Evolutionary conservation across 2,888 invertebrate species (phyloP), one percentile per base, ranked within the genome.

Genomic region (Pherbina coryleti): DNA sequence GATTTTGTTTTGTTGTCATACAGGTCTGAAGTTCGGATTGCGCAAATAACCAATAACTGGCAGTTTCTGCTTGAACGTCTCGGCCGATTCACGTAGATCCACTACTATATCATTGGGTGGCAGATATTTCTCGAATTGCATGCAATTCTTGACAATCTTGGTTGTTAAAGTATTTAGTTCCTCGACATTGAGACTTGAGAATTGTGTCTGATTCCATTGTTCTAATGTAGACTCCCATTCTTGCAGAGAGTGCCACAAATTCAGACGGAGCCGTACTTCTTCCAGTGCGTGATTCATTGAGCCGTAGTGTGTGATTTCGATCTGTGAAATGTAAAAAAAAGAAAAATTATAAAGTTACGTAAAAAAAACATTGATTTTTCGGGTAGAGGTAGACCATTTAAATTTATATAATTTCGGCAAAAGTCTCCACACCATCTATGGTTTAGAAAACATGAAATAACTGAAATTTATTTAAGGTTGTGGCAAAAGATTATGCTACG

Each of bases 231-330:
- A 91, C 17, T 93, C 93, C 96, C 97, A 97, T 72, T 93, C 92
- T 77, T 92, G 93, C 1, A 95, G 91, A 55, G 94, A 93, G 69
- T 94, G 94, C 95, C 97, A 97, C 0, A 97, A 90, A 74, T 95
- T 91, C 86, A 94, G 94, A 53, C 97, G 92, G 57, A 97, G 91
- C 86, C 94, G 95, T 3, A 97, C 93, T 81, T 96, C 95, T 80
- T 93, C 93, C 82, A 94, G 92, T 0, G 95, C 94, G 86, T 95
- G 94, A 74, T 96, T 96, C 80, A 97, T 90, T 79, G 94, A 92
- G 82, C 96, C 96, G 86, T 95, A 93, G 84, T 96, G 92, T 0
- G 95, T 94, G 19, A 96, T 93, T 85, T 97, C 96, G 81, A 97
- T 93, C 93, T 96, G 84, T 44, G 9, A 9, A 28, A 5, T 31